Conservation (phyloP, 2,113 vertebrate genomes). For the Petrocephalus zakoni region DNA sequence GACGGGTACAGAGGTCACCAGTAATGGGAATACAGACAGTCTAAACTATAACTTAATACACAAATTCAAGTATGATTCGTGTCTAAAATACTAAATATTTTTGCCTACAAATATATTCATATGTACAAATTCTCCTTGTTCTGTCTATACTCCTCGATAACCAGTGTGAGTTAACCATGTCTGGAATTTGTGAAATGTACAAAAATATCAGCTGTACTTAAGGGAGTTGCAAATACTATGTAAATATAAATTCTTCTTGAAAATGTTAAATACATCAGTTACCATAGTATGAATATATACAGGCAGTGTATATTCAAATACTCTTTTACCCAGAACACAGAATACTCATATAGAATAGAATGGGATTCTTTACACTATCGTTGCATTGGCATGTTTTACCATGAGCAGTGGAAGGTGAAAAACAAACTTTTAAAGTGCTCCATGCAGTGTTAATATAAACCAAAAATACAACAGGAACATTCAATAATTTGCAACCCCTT, state of each 20-base stretch:
- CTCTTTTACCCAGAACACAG: neutral
- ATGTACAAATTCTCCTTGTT: constrained; percentile 41
- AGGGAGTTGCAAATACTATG: neutral
- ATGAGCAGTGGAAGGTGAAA: constrained; percentile 43
- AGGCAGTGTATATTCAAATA: neutral
- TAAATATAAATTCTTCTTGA: neutral
- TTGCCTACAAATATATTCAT: constrained; percentile 37
- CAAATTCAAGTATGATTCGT: constrained; percentile 48
- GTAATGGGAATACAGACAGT: constrained; percentile 27
- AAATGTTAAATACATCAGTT: neutral
- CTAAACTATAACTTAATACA: constrained; percentile 39
- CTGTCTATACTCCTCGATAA: constrained; percentile 29
- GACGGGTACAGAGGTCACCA: constrained; percentile 38
- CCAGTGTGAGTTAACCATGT: neutral
- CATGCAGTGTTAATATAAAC: constrained; percentile 61
- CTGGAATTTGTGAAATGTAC: neutral
- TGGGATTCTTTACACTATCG: neutral
- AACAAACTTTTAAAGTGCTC: constrained; percentile 63
- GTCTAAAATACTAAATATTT: constrained; percentile 46
- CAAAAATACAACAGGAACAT: neutral
- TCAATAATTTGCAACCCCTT: neutral
- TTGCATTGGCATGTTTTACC: constrained; percentile 42
- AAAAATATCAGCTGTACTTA: constrained; percentile 7
- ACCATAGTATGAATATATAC: constrained; percentile 3
- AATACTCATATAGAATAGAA: neutral